Evolutionary conservation across 2,888 invertebrate species (phyloP).

Genomic region (Papilio protenor): DNA sequence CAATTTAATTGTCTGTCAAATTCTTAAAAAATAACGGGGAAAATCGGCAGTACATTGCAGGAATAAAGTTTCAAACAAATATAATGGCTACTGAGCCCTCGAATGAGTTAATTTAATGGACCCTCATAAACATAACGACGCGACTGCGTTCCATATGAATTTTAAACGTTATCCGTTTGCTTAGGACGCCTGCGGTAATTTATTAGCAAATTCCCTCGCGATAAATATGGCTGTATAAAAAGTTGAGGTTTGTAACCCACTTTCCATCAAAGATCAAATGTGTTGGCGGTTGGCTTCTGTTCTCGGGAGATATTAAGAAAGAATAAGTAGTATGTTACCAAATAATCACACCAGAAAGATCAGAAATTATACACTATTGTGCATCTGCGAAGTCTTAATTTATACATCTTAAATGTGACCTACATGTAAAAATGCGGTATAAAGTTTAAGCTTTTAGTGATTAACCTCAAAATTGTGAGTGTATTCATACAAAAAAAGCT

Average conservation of each 20-base stretch:
- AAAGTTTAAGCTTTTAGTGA: conserved; percentile 14
- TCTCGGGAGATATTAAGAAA: neutral
- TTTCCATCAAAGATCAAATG: neutral
- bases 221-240: conserved; percentile 16
- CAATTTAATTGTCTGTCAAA: conserved; percentile 29
- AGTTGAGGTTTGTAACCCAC: neutral
- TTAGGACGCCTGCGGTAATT: conserved; percentile 32
- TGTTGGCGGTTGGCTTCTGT: neutral
- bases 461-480: conserved; percentile 18
- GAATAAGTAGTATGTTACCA: neutral
- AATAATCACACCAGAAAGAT: neutral
- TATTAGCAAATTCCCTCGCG: conserved; percentile 26
- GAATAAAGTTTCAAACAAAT: conserved; percentile 27
- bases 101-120: conserved; percentile 33
- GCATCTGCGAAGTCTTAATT: neutral
- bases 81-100: conserved; percentile 39
- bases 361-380: neutral
- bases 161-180: conserved; percentile 6
- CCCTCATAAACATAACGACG: conserved; percentile 31
- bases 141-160: conserved; percentile 1
- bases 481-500: conserved; percentile 9
- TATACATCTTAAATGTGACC: neutral
- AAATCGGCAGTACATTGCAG: conserved; percentile 15
- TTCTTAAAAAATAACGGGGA: conserved; percentile 40
- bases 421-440: neutral